Evolutionary conservation across 2,113 vertebrate species (phyloP).

Genomic region (Alligator mississippiensis): DNA sequence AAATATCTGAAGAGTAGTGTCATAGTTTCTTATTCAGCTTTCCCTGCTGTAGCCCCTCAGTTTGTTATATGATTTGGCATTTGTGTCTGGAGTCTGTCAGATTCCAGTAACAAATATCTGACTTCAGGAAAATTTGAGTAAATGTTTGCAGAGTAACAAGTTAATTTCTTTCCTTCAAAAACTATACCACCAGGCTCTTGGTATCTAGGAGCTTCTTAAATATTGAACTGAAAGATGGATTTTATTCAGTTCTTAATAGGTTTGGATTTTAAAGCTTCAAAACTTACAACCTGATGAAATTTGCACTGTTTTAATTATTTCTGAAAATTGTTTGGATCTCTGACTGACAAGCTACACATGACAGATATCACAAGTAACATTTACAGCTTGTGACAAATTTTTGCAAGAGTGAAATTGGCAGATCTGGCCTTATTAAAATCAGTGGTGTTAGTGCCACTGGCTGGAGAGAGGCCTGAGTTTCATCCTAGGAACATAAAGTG

Average conservation of each 20-base stretch:
- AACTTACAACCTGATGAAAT: neutral
- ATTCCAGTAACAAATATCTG: constrained; percentile 30
- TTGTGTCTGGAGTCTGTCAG: constrained; percentile 10
- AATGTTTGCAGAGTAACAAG: constrained; percentile 39
- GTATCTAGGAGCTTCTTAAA: neutral
- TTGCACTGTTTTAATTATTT: neutral
- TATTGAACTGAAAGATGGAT: neutral
- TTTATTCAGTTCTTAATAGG: neutral
- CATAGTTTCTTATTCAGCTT: constrained; percentile 30
- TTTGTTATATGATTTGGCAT: constrained; percentile 53
- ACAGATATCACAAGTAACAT: neutral
- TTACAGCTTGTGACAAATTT: neutral
- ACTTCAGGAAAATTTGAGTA: neutral
- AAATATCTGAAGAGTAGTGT: constrained; percentile 47
- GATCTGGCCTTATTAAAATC: neutral
- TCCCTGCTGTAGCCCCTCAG: constrained; percentile 36
- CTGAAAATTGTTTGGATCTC: neutral
- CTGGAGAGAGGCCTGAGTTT: neutral
- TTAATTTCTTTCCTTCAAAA: constrained; percentile 37
- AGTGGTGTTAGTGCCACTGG: neutral
- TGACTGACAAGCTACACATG: neutral
- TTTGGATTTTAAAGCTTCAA: neutral
- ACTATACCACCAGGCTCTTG: neutral
- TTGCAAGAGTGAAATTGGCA: neutral
- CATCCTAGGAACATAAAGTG: neutral